A percentile compares a stretch with the other conserved stretches of the same genome.
Conservation (phyloP, 1,140 invertebrate species). For the Micrasema minimum region DNA sequence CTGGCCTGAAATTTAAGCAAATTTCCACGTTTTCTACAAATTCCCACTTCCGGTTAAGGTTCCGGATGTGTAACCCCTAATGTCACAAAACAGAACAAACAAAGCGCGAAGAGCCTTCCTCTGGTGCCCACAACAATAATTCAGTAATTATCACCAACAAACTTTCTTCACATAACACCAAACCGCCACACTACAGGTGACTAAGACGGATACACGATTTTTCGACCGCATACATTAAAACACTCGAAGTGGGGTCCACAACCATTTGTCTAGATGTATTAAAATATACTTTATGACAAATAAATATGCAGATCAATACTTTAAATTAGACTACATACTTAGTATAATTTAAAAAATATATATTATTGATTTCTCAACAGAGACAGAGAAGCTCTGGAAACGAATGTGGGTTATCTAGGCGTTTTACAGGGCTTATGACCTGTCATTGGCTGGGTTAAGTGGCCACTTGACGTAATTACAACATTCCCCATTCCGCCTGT, state of each 20-base stretch:
- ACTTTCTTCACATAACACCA: slow-evolving; percentile 8
- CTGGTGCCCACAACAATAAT: too few species aligned
- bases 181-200: not conserved
- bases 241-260: not conserved
- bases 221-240: slow-evolving; percentile 37
- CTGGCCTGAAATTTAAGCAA: too few species aligned
- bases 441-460: too few species aligned
- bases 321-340: not conserved
- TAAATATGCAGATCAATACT: not conserved
- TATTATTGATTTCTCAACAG: too few species aligned
- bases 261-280: not conserved
- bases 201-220: slow-evolving; percentile 35
- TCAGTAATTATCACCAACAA: not conserved
- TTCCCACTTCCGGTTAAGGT: slow-evolving; percentile 8
- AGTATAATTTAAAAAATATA: too few species aligned
- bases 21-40: not conserved
- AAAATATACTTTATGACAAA: not conserved
- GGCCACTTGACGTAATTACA: too few species aligned
- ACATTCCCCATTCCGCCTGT: too few species aligned
- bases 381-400: too few species aligned
- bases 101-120: slow-evolving; percentile 4
- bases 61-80: slow-evolving; percentile 35
- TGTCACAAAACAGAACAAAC: not conserved
- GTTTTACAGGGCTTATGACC: too few species aligned
- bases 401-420: too few species aligned